phyloP scores from a whole-genome alignment of 2,113 vertebrate genomes.

The Crotalus horridus region DNA sequence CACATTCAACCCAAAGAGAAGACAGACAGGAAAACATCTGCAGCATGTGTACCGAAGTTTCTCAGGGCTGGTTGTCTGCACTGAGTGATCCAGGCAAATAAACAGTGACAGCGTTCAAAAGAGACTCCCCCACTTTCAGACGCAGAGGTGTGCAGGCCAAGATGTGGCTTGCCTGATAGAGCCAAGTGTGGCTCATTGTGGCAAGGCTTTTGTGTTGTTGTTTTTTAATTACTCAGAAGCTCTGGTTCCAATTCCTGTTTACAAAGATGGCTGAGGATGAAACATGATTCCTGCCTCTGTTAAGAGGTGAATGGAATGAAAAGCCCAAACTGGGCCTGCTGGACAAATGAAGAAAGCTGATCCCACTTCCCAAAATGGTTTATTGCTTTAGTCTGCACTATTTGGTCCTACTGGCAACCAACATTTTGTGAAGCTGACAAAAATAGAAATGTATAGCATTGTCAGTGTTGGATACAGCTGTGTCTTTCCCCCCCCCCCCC shows the following conservation, averaged over 20 bases:
- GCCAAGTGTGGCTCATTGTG: constrained; percentile 64
- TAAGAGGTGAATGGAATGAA: constrained; percentile 51
- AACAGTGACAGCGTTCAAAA: constrained; percentile 41
- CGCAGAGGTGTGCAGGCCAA: constrained; percentile 58
- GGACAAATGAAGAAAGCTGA: constrained; percentile 44
- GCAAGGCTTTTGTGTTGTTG: constrained; percentile 42
- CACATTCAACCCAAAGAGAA: constrained; percentile 45
- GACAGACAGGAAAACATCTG: neutral
- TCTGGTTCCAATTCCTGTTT: constrained; percentile 53
- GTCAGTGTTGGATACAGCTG: constrained; percentile 34
- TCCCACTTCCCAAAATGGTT: constrained; percentile 62
- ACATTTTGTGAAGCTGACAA: neutral
- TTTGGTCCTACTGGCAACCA: constrained; percentile 39
- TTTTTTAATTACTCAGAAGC: constrained; percentile 70
- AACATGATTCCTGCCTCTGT: constrained; percentile 74
- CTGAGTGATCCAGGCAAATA: constrained; percentile 49
- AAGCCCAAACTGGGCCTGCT: constrained; percentile 62
- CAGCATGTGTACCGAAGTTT: neutral
- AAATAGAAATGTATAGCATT: constrained; percentile 29
- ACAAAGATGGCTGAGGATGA: constrained; percentile 69
- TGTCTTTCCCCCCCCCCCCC: neutral
- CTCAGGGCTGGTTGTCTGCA: constrained; percentile 43
- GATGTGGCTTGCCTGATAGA: constrained; percentile 65
- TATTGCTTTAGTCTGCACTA: constrained; percentile 58
- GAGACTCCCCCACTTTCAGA: constrained; percentile 46